Conservation (phyloP, 2,113 vertebrate genomes). For the Malurus cyaneus region DNA sequence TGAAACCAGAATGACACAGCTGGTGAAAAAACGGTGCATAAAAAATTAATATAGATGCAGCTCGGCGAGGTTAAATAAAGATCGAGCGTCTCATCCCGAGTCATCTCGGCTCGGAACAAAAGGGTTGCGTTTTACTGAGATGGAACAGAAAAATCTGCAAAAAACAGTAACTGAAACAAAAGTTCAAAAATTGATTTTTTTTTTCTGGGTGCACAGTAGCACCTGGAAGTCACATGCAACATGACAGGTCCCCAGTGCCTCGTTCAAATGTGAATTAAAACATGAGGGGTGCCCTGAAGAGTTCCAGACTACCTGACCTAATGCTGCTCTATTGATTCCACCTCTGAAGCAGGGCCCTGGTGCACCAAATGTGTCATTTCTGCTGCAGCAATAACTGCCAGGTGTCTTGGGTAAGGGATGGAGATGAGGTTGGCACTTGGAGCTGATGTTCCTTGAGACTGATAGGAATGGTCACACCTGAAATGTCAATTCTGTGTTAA, state of each 20-base stretch:
- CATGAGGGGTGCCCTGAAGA: not conserved
- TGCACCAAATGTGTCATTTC: not conserved
- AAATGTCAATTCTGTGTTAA: not conserved
- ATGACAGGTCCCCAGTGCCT: not conserved
- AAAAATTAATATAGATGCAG: not conserved
- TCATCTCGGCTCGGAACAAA: not conserved
- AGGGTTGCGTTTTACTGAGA: not conserved
- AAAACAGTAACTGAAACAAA: not conserved
- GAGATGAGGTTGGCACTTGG: accelerated
- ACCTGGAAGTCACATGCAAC: not conserved
- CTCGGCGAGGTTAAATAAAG: not conserved
- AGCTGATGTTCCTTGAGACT: not conserved
- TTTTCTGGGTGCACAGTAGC: not conserved
- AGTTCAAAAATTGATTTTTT: not conserved
- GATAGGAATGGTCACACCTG: not conserved
- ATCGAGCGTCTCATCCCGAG: accelerated
- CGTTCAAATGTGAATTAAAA: not conserved
- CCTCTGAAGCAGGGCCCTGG: not conserved
- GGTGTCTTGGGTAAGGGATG: not conserved
- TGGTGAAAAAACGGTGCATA: not conserved
- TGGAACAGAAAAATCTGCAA: not conserved
- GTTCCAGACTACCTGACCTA: not conserved
- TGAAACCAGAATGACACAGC: not conserved
- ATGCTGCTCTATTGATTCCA: accelerated
- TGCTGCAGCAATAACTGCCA: not conserved